Base-by-base conservation (phyloP, 23 tunicate genomes). In the Halocynthia roretzi region DNA sequence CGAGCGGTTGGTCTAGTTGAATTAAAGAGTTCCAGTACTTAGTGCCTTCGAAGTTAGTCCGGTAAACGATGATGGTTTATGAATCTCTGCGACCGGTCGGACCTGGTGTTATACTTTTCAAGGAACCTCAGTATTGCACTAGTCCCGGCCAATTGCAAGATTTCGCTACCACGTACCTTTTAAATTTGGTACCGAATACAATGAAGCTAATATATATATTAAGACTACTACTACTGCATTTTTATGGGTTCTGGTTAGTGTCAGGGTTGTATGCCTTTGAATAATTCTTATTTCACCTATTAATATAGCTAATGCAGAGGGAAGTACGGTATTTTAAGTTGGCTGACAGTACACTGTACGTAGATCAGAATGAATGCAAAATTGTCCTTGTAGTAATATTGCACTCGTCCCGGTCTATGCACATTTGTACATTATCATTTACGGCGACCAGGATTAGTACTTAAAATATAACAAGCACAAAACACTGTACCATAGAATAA, bases 351-450 rank as follows among this genome's bases (percentile, higher is more conserved):
- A 48, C 70, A 10, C 31, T 65, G 15, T 65, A 48, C 70, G 70
- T 65, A 65, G 70, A 65, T 15, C 70, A 65, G 70, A 65, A 20
- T 48, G 19, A 65, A 15, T 65, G 70, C 19, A 65, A 65, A 11
- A 65, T 65, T 65, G 22, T 15, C 9, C 5, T 10, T 10, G 9
- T 65, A 8, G 31, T 65, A 54, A 74, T 74, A 74, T 74, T 74
- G 78, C 78, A 74, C 78, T 74, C 78, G 78, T 74, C 78, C 78
- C 78, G 78, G 78, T 74, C 78, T 74, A 74, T 74, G 78, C 56
- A 74, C 8, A 56, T 8, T 19, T 22, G 62, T 64, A 54, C 78
- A 50, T 67, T 15, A 15, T 60, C 64, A 60, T 18, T n/a, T 60
- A 60, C 2, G 18, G n/a, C 4, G 64, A 17, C 64, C 17, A 17